Conservation (phyloP, 1,140 invertebrate species). For the Cheumatopsyche charites region DNA sequence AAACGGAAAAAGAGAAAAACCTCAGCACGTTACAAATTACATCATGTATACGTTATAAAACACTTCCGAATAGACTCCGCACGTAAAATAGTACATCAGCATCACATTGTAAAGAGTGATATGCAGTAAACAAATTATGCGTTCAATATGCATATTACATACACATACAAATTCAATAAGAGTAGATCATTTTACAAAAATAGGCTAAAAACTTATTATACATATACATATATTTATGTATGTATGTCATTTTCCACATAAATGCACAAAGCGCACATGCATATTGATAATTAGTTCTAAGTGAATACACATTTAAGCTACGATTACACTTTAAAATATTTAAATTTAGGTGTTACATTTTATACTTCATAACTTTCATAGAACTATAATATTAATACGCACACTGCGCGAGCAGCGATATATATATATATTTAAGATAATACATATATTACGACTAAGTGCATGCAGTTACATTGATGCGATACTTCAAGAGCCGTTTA, state of each 20-base stretch:
- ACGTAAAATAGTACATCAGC: constrained; percentile 1
- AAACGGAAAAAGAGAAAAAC: not conserved
- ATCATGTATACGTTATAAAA: not conserved
- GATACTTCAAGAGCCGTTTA: not conserved
- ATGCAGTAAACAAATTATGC: constrained; percentile 12
- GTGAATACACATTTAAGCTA: constrained; percentile 14
- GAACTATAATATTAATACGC: constrained; percentile 12
- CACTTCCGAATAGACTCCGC: not conserved
- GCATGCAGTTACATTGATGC: constrained; percentile 12
- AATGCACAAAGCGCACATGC: constrained; percentile 22
- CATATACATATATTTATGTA: no score
- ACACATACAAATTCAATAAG: not conserved
- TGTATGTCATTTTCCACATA: constrained; percentile 15
- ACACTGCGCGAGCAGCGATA: constrained; percentile 6
- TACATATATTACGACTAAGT: not conserved
- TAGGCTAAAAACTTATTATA: constrained; percentile 21
- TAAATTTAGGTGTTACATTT: no score
- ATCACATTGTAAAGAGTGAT: constrained; percentile 28
- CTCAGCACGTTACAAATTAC: not conserved
- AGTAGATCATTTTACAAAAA: constrained; percentile 12
- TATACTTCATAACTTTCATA: not conserved
- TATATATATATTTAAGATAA: not conserved
- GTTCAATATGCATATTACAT: not conserved
- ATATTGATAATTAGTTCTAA: constrained; percentile 11
- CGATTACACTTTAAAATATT: not conserved